phyloP scores from a whole-genome alignment of 2,888 invertebrate genomes.

The Tipula confusa region DNA sequence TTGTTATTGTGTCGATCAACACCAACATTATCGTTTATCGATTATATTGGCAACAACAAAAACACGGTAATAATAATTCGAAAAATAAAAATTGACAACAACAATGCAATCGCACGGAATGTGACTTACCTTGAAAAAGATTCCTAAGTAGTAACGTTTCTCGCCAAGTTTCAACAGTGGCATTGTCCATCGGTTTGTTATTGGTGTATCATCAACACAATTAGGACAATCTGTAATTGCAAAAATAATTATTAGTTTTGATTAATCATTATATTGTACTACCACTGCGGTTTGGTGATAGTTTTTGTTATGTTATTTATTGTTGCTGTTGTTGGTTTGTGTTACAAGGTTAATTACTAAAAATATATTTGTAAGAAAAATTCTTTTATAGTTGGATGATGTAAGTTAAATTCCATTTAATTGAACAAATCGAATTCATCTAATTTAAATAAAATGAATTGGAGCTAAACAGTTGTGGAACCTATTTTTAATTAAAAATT shows the following conservation, averaged over 20 bases:
- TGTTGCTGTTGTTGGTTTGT: conserved; percentile 7
- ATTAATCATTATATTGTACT: not conserved
- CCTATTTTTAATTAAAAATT: too few species aligned
- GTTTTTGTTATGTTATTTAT: not conserved
- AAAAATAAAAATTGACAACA: too few species aligned
- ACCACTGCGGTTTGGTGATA: not conserved
- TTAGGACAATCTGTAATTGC: conserved; percentile 66
- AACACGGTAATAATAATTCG: too few species aligned
- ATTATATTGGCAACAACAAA: not conserved
- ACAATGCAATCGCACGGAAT: conserved; percentile 35
- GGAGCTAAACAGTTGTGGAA: too few species aligned
- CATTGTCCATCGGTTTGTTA: conserved; percentile 82
- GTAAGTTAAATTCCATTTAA: not conserved
- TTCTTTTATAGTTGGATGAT: not conserved
- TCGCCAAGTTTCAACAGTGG: conserved; percentile 81
- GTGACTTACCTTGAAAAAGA: conserved; percentile 82
- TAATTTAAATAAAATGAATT: too few species aligned
- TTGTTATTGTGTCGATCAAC: not conserved
- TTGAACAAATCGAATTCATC: too few species aligned
- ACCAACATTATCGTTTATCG: too few species aligned
- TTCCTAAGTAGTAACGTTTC: conserved; percentile 85
- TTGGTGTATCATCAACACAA: conserved; percentile 69
- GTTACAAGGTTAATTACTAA: not conserved
- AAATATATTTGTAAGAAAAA: not conserved
- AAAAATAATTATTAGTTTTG: not conserved